These are phyloP conservation scores for Heliocidaris erythrogramma DNA, from an alignment of 35 echinoderm and acorn worm species.

Conservation along the genomic window DNA sequence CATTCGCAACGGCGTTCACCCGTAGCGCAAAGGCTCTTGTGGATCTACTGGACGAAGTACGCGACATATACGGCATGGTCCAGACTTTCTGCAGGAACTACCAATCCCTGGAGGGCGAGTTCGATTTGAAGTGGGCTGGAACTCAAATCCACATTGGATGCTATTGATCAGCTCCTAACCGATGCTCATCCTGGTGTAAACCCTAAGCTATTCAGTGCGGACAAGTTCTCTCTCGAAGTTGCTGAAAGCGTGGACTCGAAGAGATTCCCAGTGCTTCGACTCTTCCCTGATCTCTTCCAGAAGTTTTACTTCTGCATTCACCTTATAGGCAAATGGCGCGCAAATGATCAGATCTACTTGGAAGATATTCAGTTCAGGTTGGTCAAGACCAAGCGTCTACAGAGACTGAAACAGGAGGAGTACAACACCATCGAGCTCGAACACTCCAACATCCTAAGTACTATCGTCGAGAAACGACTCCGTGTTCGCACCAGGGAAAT, in stretches of 20 bases:
- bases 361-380: slow-evolving; percentile 95
- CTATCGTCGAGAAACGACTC: slow-evolving; percentile 88
- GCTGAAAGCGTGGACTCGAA: slow-evolving; percentile 85
- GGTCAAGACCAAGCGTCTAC: slow-evolving; percentile 82
- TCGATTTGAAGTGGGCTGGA: slow-evolving; percentile 94
- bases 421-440: slow-evolving; percentile 89
- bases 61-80: slow-evolving; percentile 67
- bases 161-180: slow-evolving; percentile 58
- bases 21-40: slow-evolving; percentile 51
- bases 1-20: slow-evolving; percentile 72
- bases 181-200: slow-evolving; percentile 69
- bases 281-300: slow-evolving; percentile 95
- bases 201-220: slow-evolving; percentile 77
- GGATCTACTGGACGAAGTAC: slow-evolving; percentile 80
- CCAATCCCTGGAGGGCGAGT: slow-evolving; percentile 89
- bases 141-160: slow-evolving; percentile 70
- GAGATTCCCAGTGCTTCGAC: slow-evolving; percentile 75
- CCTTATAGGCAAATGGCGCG: slow-evolving; percentile 87
- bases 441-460: slow-evolving; percentile 76
- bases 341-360: slow-evolving; percentile 93
- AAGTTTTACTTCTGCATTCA: slow-evolving; percentile 91
- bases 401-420: slow-evolving; percentile 90
- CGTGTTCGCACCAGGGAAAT: slow-evolving; percentile 86
- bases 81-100: slow-evolving; percentile 93
- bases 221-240: slow-evolving; percentile 94